Conservation (phyloP, 2,113 vertebrate genomes). For the Ageneiosus marmoratus region DNA sequence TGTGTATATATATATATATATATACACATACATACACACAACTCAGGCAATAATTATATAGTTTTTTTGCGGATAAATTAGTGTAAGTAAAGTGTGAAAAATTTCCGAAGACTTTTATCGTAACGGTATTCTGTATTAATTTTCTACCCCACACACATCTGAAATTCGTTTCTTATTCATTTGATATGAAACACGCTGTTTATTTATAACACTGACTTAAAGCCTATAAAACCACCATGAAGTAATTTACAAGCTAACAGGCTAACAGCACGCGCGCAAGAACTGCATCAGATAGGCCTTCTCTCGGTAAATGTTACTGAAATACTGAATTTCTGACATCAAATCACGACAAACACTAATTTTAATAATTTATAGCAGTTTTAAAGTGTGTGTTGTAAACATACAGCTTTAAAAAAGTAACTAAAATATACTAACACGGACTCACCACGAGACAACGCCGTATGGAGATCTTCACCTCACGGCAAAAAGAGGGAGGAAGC, state of each 20-base stretch:
- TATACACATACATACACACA: too few species aligned
- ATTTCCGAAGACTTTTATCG: too few species aligned
- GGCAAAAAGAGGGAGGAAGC: slow-evolving; percentile 58
- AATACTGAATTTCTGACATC: neutral
- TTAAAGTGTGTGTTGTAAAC: fast-evolving
- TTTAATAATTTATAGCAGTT: too few species aligned
- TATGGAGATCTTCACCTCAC: slow-evolving; percentile 69
- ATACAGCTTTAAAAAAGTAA: neutral
- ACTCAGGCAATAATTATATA: too few species aligned
- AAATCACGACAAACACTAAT: too few species aligned
- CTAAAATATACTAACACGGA: neutral
- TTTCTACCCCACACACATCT: too few species aligned
- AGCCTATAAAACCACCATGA: neutral
- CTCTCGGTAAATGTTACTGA: neutral
- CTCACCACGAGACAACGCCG: slow-evolving; percentile 89
- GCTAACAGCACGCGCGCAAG: neutral
- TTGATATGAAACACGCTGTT: neutral
- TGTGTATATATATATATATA: too few species aligned
- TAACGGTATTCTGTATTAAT: too few species aligned
- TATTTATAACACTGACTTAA: too few species aligned
- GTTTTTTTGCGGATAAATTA: too few species aligned
- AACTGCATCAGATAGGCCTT: neutral
- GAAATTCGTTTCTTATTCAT: too few species aligned
- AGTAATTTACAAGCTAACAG: neutral
- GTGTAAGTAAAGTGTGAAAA: too few species aligned